These are phyloP conservation scores for Enteromius mattozi DNA, from an alignment of 2,797 vertebrate species.

Conservation along the genomic window DNA sequence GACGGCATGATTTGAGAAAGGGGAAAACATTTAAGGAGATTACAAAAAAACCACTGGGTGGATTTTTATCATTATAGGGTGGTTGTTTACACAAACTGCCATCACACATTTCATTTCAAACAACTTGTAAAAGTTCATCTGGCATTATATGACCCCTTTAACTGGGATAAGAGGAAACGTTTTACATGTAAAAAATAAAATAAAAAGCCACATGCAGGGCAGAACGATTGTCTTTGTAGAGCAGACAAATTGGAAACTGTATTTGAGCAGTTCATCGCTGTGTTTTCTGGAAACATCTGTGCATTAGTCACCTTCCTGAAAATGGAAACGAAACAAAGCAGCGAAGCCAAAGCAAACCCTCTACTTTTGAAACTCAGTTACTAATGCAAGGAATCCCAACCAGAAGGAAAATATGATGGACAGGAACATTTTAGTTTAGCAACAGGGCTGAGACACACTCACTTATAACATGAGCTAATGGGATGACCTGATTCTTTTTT, in stretches of 20 bases:
- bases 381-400: background rate
- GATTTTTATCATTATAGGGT: too few relatives aligned
- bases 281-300: constrained; percentile 21
- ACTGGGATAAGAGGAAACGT: background rate
- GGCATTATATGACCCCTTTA: too few relatives aligned
- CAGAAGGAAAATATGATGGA: background rate
- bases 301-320: constrained; percentile 15
- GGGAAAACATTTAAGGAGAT: too few relatives aligned
- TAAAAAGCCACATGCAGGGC: background rate
- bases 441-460: background rate
- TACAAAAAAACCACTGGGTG: too few relatives aligned
- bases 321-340: constrained; percentile 17
- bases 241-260: background rate
- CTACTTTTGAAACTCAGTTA: background rate
- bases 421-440: background rate
- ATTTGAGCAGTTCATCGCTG: background rate
- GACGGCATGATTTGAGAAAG: too few relatives aligned
- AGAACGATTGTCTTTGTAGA: background rate
- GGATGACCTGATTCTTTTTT: background rate
- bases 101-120: too few relatives aligned
- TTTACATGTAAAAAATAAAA: background rate
- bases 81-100: too few relatives aligned
- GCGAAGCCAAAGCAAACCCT: constrained; percentile 4
- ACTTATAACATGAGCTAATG: background rate
- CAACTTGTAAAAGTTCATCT: too few relatives aligned